phyloP scores from a whole-genome alignment of 2,797 vertebrate species.

The Taeniopygia guttata region DNA sequence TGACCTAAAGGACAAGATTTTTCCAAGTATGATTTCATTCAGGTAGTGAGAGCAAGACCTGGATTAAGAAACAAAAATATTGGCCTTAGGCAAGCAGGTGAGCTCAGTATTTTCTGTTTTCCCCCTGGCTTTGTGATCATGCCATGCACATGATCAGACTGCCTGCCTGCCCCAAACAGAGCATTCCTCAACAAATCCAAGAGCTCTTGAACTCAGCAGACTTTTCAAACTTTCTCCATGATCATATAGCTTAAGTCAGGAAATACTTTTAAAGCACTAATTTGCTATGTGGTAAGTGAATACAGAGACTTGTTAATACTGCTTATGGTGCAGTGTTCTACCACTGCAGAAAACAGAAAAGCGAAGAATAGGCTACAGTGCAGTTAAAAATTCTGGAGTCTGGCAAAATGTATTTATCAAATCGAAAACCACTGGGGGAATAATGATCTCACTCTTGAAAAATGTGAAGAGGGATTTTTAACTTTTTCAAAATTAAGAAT shows the following conservation, averaged over 20 bases:
- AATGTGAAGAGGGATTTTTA: neutral
- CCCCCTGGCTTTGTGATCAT: neutral
- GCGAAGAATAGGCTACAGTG: neutral
- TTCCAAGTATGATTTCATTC: constrained; percentile 21
- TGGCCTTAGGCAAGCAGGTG: neutral
- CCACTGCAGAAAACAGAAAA: neutral
- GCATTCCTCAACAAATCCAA: neutral
- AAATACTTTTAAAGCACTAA: neutral
- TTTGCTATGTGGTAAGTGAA: neutral
- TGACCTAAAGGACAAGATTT: neutral
- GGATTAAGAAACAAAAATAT: neutral
- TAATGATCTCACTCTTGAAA: neutral
- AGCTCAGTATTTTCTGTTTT: neutral
- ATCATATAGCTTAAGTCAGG: neutral
- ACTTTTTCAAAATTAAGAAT: neutral
- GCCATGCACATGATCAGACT: neutral
- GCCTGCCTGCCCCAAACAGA: neutral
- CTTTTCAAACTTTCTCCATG: neutral
- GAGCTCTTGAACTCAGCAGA: neutral
- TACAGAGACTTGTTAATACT: neutral
- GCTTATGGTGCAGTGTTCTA: neutral
- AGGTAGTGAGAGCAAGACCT: neutral
- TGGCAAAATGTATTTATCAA: neutral
- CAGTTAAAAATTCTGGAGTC: neutral
- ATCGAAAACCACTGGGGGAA: neutral